phyloP scores from a whole-genome alignment of 2,797 vertebrate genomes.

The Manis pentadactyla region DNA sequence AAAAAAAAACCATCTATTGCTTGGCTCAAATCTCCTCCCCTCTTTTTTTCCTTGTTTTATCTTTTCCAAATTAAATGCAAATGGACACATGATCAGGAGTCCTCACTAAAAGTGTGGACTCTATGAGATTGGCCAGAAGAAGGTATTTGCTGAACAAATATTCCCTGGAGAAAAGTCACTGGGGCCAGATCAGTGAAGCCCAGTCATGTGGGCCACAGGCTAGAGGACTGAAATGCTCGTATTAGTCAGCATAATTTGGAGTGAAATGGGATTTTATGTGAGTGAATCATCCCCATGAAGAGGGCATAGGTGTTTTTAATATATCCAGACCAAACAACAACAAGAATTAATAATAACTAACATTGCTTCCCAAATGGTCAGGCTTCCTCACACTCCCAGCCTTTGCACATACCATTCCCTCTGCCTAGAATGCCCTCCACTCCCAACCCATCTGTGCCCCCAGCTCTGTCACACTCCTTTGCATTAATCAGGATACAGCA shows the following conservation, averaged over 20 bases:
- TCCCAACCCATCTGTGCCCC: not conserved
- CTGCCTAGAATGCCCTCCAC: not conserved
- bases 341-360: not conserved
- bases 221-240: not conserved
- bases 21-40: not conserved
- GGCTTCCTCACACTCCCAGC: not conserved
- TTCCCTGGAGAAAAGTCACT: conserved; percentile 40
- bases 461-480: not conserved
- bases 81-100: not conserved
- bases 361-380: not conserved
- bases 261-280: conserved; percentile 39
- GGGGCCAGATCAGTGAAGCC: conserved; percentile 36
- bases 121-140: conserved; percentile 32
- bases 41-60: not conserved
- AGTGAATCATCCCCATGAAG: conserved; percentile 38
- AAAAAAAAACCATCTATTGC: not conserved
- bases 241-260: not conserved
- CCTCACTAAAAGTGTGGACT: not conserved
- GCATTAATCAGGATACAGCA: not conserved
- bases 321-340: conserved; percentile 20
- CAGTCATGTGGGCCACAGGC: conserved; percentile 16
- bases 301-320: not conserved
- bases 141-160: conserved; percentile 50
- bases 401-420: not conserved
- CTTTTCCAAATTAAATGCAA: conserved; percentile 42